Conservation (phyloP, 1,140 invertebrate genomes). For the Drosophila erecta region DNA sequence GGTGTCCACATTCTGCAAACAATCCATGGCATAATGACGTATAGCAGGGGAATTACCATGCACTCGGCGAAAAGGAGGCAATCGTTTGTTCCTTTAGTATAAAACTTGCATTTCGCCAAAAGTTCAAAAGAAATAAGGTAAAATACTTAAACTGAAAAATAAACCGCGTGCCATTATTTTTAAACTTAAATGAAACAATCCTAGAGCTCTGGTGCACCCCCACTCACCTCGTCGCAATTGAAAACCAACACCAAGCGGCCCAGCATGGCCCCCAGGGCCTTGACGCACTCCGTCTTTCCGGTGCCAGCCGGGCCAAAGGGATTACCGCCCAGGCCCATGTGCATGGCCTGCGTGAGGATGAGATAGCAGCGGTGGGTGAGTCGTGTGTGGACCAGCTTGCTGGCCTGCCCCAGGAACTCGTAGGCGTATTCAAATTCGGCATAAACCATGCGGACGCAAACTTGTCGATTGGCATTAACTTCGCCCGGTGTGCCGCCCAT, state of each 20-base stretch:
- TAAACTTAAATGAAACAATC: no score
- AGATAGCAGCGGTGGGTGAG: conserved; percentile 98
- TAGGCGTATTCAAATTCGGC: conserved; percentile 98
- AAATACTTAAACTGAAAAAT: no score
- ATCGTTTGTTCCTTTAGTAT: no score
- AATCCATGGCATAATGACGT: conserved; percentile 63
- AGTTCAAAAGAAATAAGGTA: no score
- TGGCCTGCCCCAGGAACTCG: conserved; percentile 97
- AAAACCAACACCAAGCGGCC: conserved; percentile 97
- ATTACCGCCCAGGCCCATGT: conserved; percentile 98
- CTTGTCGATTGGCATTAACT: conserved; percentile 79
- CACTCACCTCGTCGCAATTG: conserved; percentile 97
- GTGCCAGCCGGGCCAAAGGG: conserved; percentile 99
- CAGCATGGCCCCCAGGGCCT: conserved; percentile 95
- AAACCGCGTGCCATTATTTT: no score
- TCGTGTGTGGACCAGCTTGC: conserved; percentile 96
- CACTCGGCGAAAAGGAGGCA: not conserved
- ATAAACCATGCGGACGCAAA: conserved; percentile 91
- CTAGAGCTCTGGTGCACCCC: not conserved
- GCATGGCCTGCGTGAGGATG: conserved; percentile 97
- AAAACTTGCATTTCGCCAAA: no score
- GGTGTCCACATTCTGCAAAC: conserved; percentile 94
- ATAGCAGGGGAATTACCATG: conserved; percentile 40
- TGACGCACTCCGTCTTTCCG: conserved; percentile 99
- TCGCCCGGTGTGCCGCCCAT: conserved; percentile 78